phyloP scores from a whole-genome alignment of 2,888 invertebrate genomes.

The Drosophila longiperda region DNA sequence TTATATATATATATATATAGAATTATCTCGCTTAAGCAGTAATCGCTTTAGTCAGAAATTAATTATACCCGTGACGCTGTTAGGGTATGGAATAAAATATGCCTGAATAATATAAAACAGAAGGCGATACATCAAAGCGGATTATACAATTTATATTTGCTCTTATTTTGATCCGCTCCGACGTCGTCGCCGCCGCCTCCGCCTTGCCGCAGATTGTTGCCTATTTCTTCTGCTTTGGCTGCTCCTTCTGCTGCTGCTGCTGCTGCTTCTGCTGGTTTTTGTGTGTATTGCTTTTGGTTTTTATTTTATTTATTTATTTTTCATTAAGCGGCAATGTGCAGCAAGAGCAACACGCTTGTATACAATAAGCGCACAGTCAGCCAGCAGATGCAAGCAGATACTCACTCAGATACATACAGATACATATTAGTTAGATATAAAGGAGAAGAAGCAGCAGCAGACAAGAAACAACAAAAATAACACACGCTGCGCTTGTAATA shows the following conservation, averaged over 20 bases:
- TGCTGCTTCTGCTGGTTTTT: constrained; percentile 3
- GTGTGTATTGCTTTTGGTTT: constrained; percentile 70
- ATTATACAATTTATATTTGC: constrained; percentile 77
- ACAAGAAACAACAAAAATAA: constrained; percentile 15
- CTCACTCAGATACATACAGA: background rate
- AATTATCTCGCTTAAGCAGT: background rate
- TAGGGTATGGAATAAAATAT: constrained; percentile 66
- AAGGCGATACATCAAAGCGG: constrained; percentile 81
- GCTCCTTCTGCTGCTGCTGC: constrained; percentile 1
- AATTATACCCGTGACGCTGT: background rate
- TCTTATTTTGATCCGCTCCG: constrained; percentile 60
- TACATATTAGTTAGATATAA: constrained; percentile 33
- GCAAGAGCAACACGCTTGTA: constrained; percentile 32
- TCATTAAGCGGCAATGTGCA: constrained; percentile 59
- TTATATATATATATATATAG: background rate
- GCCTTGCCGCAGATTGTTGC: constrained; percentile 10
- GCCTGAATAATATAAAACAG: constrained; percentile 79
- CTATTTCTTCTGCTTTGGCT: constrained; percentile 12
- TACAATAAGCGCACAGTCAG: constrained; percentile 42
- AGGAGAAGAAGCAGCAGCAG: constrained; percentile 3
- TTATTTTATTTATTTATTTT: constrained; percentile 80
- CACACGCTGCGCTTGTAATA: constrained; percentile 67
- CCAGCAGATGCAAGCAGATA: constrained; percentile 52
- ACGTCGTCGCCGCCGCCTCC: constrained; percentile 4
- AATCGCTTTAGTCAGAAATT: background rate